Evolutionary conservation across 2,888 invertebrate genomes (phyloP), one percentile per base, ranked within the genome.

Genomic region (Chirona hameri): DNA sequence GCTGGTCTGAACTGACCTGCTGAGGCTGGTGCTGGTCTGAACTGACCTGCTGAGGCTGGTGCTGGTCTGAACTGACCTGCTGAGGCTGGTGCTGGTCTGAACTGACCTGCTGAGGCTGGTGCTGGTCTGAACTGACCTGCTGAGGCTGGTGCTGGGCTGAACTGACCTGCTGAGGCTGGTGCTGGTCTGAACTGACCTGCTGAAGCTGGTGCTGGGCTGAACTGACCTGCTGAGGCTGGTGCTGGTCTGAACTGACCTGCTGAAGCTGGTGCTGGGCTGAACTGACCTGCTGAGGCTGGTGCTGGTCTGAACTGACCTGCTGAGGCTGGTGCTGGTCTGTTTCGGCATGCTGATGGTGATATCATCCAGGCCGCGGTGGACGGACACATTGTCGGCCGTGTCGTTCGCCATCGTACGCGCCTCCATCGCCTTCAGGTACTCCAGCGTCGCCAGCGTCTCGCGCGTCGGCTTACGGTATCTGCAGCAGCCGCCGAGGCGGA

Each of bases 391-490:
- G 82, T 85, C 85, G 21, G 82, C 60, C 18, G 83, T 82, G n/a
- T 84, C 84, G n/a, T 72, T 27, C 39, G 72, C 81, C 21, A 72
- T 83, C 39, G 84, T 52, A 7, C 84, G 82, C 52, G 90, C 90
- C 48, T 91, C 89, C 65, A 91, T 88, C 7, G 91, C 89, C 12
- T 92, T 90, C 81, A 92, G 88, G 87, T 95, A 97, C 85, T 96
- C 96, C 0, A 92, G 86, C 0, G 95, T 96, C 82, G 93, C 91
- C 15, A 97, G 89, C 46, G 91, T 90, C 55, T 91, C 91, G 48
- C 90, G 89, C 0, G 94, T 93, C 2, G 95, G 94, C 87, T 97
- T 97, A 83, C 91, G 91, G 89, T 93, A 94, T 76, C 92, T 93
- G 86, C 7, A 7, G 39, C 39, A 39, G 39, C 39, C 4, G 39